phyloP scores from a whole-genome alignment of 2,113 vertebrate genomes.

The Colius striatus region DNA sequence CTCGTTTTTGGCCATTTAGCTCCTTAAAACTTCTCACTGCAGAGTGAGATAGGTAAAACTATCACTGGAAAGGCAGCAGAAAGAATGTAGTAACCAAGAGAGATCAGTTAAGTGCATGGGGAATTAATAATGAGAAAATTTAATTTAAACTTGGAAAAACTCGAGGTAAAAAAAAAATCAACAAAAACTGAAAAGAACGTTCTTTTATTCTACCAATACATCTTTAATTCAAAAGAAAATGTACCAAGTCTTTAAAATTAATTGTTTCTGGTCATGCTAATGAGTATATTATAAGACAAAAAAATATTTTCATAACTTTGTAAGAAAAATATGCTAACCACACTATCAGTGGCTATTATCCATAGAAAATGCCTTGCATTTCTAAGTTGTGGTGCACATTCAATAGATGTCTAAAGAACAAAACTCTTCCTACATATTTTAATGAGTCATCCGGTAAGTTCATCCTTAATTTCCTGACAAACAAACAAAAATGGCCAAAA shows the following conservation, averaged over 20 bases:
- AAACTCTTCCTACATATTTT: neutral
- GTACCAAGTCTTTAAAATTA: neutral
- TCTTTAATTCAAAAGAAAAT: neutral
- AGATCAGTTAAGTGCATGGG: accelerated
- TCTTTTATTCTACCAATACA: neutral
- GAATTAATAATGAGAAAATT: neutral
- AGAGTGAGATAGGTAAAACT: neutral
- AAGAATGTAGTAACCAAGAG: neutral
- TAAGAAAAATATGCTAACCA: neutral
- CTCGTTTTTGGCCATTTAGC: neutral
- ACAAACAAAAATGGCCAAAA: neutral
- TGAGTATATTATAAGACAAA: neutral
- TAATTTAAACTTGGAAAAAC: neutral
- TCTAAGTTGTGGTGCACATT: neutral
- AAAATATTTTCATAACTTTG: neutral
- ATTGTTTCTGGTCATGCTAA: neutral
- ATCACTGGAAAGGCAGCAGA: neutral
- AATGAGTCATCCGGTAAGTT: neutral
- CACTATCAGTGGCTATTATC: neutral
- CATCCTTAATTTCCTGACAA: neutral
- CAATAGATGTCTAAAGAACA: neutral
- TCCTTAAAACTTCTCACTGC: neutral
- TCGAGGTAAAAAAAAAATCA: neutral
- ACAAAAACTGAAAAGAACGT: neutral
- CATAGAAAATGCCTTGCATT: neutral